Conservation (phyloP, 2,797 vertebrate genomes). For the Anabacerthia variegaticeps region DNA sequence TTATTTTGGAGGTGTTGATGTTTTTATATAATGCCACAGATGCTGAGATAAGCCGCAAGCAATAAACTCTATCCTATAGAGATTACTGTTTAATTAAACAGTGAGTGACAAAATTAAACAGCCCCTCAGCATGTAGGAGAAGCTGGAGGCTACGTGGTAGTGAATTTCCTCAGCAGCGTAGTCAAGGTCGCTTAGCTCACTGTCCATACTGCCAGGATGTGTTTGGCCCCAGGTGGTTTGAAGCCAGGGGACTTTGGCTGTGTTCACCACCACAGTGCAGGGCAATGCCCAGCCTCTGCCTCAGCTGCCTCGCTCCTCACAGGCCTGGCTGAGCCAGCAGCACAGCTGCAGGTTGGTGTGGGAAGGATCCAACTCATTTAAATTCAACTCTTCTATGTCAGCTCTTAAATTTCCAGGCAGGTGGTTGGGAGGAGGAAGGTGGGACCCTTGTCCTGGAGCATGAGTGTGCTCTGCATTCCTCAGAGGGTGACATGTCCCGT, state of each 20-base stretch:
- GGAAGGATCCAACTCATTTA: not conserved
- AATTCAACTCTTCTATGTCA: not conserved
- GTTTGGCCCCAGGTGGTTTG: not conserved
- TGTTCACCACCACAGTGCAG: not conserved
- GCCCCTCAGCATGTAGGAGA: not conserved
- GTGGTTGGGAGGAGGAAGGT: not conserved
- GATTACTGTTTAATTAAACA: constrained; percentile 40
- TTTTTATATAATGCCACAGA: not conserved
- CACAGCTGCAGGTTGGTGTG: not conserved
- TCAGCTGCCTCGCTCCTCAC: not conserved
- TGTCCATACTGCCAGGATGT: accelerated
- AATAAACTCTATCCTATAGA: not conserved
- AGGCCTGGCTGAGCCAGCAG: not conserved
- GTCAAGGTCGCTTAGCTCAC: not conserved
- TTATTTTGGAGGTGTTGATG: not conserved
- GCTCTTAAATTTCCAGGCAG: not conserved
- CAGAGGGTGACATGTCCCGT: accelerated
- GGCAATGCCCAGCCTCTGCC: not conserved
- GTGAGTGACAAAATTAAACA: not conserved
- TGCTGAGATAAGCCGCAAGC: not conserved
- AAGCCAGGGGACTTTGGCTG: not conserved
- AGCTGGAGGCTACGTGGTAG: not conserved
- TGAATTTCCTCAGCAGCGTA: not conserved
- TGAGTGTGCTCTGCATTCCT: not conserved
- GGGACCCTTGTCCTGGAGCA: not conserved